Evolutionary conservation across 64 coral and sea anemone species (phyloP).

Genomic region (Anthopleura sola): DNA sequence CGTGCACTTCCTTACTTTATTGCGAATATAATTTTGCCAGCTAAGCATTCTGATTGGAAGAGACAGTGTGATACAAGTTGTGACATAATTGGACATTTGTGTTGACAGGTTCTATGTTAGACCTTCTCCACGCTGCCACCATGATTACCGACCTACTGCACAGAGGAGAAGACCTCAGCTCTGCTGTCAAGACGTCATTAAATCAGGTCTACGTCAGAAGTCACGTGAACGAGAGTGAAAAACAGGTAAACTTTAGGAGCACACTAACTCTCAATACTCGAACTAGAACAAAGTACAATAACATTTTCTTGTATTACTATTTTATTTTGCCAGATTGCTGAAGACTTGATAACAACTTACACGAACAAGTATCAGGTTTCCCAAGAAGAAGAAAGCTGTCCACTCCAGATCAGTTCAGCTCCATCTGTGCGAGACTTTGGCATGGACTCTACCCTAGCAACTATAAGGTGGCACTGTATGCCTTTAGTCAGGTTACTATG

Average conservation of each 20-base stretch:
- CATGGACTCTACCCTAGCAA: constrained; percentile 36
- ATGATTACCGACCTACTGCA: constrained; percentile 35
- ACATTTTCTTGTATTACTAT: not conserved
- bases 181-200: constrained; percentile 34
- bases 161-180: constrained; percentile 19
- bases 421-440: constrained; percentile 28
- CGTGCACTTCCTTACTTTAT: no score
- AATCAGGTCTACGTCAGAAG: constrained; percentile 58
- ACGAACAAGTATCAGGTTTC: not conserved
- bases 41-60: no score
- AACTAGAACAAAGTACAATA: not conserved
- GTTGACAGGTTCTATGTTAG: constrained; percentile 46
- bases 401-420: not conserved
- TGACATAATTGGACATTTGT: not conserved
- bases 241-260: constrained; percentile 18
- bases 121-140: constrained; percentile 40
- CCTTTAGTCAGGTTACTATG: constrained; percentile 32
- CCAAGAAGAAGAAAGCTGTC: not conserved
- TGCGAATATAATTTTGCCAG: no score
- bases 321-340: not conserved
- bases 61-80: no score
- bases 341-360: not conserved
- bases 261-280: not conserved
- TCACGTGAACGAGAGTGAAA: constrained; percentile 24
- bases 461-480: constrained; percentile 29